phyloP scores from a whole-genome alignment of 2,888 invertebrate genomes.

The Agrotis segetum region DNA sequence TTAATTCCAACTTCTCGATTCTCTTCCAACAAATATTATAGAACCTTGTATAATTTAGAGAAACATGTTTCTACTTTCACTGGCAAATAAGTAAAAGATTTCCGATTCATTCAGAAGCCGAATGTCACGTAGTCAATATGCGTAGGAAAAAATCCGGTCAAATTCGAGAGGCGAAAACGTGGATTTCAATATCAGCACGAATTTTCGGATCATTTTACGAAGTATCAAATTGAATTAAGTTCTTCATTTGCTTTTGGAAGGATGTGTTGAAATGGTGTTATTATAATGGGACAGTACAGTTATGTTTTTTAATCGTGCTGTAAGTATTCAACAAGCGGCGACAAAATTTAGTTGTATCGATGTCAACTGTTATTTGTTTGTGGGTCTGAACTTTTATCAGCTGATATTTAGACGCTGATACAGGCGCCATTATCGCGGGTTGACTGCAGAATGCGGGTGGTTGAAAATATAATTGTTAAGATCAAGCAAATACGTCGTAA shows the following conservation, averaged over 20 bases:
- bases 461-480: too few relatives aligned
- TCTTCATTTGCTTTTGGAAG: slow-evolving; percentile 13
- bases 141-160: slow-evolving; percentile 45
- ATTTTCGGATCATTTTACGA: slow-evolving; percentile 13
- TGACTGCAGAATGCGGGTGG: too few relatives aligned
- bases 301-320: slow-evolving; percentile 9
- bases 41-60: slow-evolving; percentile 54
- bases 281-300: background rate
- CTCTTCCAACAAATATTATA: slow-evolving; percentile 43
- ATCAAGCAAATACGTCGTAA: too few relatives aligned
- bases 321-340: slow-evolving; percentile 17
- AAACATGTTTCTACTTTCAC: slow-evolving; percentile 62
- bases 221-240: slow-evolving; percentile 35
- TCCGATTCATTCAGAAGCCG: slow-evolving; percentile 53
- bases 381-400: too few relatives aligned
- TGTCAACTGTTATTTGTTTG: slow-evolving; percentile 7
- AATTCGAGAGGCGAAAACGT: slow-evolving; percentile 15
- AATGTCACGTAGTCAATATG: slow-evolving; percentile 61
- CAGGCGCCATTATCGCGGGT: too few relatives aligned
- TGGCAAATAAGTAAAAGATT: slow-evolving; percentile 60
- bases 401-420: too few relatives aligned
- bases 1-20: slow-evolving; percentile 57
- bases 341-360: background rate
- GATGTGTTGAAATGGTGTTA: slow-evolving; percentile 12
- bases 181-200: slow-evolving; percentile 40